These are phyloP conservation scores for Teinopalpus imperialis DNA, from an alignment of 2,888 invertebrate genomes.

Conservation along the genomic window DNA sequence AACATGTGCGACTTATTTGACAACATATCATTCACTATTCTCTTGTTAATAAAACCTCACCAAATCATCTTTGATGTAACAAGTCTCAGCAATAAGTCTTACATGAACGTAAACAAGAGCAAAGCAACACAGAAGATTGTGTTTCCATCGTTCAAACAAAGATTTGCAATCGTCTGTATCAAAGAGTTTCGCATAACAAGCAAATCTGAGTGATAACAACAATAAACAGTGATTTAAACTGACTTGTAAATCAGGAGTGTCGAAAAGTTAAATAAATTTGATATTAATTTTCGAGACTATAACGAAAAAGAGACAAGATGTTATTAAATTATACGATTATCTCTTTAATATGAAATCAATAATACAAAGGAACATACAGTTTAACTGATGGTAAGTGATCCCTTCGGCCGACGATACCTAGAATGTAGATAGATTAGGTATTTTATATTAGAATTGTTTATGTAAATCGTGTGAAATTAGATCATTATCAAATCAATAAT, in stretches of 20 bases:
- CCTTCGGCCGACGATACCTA: too few species aligned
- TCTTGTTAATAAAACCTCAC: slow-evolving; percentile 12
- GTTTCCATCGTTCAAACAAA: slow-evolving; percentile 26
- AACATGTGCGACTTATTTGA: slow-evolving; percentile 15
- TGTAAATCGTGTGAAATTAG: too few species aligned
- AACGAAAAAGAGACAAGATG: too few species aligned
- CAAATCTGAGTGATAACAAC: slow-evolving; percentile 18
- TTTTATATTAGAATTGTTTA: too few species aligned
- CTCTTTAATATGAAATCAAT: too few species aligned
- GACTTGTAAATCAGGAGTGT: slow-evolving; percentile 9
- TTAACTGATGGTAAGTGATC: too few species aligned
- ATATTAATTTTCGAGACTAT: too few species aligned
- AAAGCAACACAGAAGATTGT: slow-evolving; percentile 12
- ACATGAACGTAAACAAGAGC: slow-evolving; percentile 19
- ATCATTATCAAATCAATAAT: too few species aligned
- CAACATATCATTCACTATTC: slow-evolving; percentile 11
- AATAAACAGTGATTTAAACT: slow-evolving; percentile 12
- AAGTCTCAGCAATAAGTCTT: slow-evolving; percentile 16
- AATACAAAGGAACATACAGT: too few species aligned
- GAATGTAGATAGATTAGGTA: too few species aligned
- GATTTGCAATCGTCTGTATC: slow-evolving; percentile 20
- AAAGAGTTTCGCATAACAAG: slow-evolving; percentile 26
- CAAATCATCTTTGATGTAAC: slow-evolving; percentile 26
- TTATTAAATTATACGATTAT: too few species aligned
- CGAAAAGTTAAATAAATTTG: too few species aligned